These are phyloP conservation scores for Beris morrisii DNA, from an alignment of 2,888 invertebrate genomes.

Conservation along the genomic window DNA sequence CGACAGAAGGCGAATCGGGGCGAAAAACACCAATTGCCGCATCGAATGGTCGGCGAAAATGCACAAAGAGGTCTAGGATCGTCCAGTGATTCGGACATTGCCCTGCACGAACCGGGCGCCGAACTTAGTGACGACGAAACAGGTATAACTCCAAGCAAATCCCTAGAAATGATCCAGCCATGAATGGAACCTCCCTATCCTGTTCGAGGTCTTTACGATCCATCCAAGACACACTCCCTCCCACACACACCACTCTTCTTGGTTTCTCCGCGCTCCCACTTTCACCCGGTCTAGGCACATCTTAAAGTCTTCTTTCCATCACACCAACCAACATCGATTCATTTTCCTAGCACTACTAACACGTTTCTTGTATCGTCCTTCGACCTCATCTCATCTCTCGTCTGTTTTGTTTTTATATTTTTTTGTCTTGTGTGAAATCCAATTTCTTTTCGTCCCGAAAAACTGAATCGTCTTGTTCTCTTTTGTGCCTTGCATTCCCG, in stretches of 20 bases:
- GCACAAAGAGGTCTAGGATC: slow-evolving; percentile 59
- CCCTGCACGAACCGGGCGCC: slow-evolving; percentile 64
- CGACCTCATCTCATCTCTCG: no score
- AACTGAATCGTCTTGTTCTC: no score
- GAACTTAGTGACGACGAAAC: slow-evolving; percentile 66
- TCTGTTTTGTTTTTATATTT: no score
- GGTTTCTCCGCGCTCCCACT: no score
- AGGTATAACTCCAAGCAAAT: slow-evolving; percentile 54
- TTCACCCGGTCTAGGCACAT: background rate
- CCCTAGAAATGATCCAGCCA: background rate
- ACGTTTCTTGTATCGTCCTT: background rate
- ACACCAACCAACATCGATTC: background rate
- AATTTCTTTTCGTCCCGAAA: no score
- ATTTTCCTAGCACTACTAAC: background rate
- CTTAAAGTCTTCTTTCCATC: background rate
- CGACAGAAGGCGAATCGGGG: slow-evolving; percentile 26
- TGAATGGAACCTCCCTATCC: background rate
- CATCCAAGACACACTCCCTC: background rate
- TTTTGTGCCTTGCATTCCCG: no score
- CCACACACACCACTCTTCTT: no score
- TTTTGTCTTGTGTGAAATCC: no score
- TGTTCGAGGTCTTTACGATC: no score
- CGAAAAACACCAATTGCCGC: background rate
- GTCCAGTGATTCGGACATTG: slow-evolving; percentile 66
- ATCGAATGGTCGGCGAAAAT: background rate